phyloP scores from a whole-genome alignment of 2,113 vertebrate genomes.

The Antechinus stuartii region DNA sequence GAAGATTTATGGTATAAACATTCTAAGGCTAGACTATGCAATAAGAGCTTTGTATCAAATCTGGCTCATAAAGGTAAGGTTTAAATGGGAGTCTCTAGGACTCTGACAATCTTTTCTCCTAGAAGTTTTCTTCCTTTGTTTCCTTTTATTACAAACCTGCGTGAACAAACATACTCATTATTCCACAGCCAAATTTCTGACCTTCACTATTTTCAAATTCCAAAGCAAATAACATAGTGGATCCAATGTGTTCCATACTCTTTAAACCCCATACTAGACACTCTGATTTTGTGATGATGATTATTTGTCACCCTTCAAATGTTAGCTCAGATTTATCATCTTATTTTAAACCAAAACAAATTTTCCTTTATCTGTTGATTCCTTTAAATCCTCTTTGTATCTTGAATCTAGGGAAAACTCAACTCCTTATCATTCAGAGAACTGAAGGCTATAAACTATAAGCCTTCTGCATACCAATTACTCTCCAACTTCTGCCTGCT shows the following conservation, averaged over 20 bases:
- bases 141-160: neutral
- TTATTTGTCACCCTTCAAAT: constrained; percentile 49
- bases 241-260: neutral
- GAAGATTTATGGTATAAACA: neutral
- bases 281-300: constrained; percentile 19
- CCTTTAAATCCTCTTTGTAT: constrained; percentile 12
- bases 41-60: neutral
- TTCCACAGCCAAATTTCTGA: neutral
- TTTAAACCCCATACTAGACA: constrained; percentile 2
- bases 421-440: constrained; percentile 32
- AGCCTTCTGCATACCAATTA: constrained; percentile 37
- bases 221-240: constrained; percentile 16
- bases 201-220: constrained; percentile 23
- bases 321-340: constrained; percentile 43
- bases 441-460: constrained; percentile 31
- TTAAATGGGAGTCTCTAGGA: neutral
- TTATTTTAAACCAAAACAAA: constrained; percentile 33
- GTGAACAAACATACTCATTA: neutral
- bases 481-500: neutral
- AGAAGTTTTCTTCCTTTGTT: neutral
- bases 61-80: neutral
- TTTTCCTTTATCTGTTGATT: neutral
- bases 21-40: neutral
- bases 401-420: neutral
- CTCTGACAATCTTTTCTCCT: neutral